Percentiles rank a stretch among this genome's conserved stretches.
Evolutionary conservation across 2,113 vertebrate genomes (phyloP).

Genomic region (Narcine bancroftii): DNA sequence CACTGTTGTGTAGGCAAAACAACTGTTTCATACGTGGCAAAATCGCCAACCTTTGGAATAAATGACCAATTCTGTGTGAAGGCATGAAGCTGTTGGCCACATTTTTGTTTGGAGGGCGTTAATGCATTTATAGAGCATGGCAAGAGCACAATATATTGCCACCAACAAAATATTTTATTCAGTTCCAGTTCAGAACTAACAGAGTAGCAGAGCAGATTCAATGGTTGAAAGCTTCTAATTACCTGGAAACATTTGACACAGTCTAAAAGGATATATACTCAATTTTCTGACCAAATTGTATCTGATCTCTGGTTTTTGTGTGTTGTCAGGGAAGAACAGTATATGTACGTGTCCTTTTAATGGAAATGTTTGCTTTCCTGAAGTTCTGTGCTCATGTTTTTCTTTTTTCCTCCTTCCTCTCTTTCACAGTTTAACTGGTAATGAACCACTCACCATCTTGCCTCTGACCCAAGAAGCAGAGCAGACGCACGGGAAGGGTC

Average conservation of each 20-base stretch:
- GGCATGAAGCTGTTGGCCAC: background rate
- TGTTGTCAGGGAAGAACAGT: background rate
- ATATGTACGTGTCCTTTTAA: slow-evolving; percentile 61
- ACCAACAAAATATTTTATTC: background rate
- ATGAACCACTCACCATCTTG: slow-evolving; percentile 89
- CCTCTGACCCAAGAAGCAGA: slow-evolving; percentile 83
- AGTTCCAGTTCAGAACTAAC: background rate
- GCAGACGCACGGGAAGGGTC: slow-evolving; percentile 72
- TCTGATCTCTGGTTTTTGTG: background rate
- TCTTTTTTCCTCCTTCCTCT: slow-evolving; percentile 40
- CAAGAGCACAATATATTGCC: background rate
- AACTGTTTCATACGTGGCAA: background rate
- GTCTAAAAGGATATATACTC: background rate
- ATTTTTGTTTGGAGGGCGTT: background rate
- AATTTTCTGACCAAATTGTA: background rate
- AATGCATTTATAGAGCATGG: background rate
- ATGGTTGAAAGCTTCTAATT: background rate
- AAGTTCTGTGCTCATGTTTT: slow-evolving; percentile 52
- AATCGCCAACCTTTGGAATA: background rate
- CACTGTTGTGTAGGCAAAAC: background rate
- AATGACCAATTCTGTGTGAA: background rate
- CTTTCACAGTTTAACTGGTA: slow-evolving; percentile 78
- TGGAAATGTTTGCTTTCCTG: slow-evolving; percentile 55
- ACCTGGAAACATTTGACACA: background rate
- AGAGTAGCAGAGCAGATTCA: background rate